Evolutionary conservation across 2,888 invertebrate species (phyloP).

Genomic region (Baronia brevicornis): DNA sequence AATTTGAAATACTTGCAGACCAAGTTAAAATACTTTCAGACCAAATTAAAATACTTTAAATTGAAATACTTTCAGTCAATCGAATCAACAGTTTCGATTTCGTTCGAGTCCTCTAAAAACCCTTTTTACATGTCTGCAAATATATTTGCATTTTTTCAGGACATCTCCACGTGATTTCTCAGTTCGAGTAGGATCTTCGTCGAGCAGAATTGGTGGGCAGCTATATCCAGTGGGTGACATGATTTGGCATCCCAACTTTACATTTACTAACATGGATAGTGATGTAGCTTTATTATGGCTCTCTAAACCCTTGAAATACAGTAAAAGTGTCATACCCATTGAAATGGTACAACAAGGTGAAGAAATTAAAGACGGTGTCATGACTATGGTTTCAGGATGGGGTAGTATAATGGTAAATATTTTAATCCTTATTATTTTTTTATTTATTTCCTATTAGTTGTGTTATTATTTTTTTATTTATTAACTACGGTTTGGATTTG

Average conservation of each 20-base stretch:
- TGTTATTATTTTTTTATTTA: constrained; percentile 1
- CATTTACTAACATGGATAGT: constrained; percentile 58
- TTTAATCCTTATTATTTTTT: too few species aligned
- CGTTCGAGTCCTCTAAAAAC: too few species aligned
- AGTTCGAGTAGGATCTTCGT: constrained; percentile 71
- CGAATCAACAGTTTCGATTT: too few species aligned
- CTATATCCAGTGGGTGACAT: constrained; percentile 59
- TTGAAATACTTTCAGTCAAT: too few species aligned
- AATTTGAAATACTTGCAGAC: too few species aligned
- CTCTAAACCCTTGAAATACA: constrained; percentile 52
- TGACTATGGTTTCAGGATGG: constrained; percentile 50
- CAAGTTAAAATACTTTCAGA: too few species aligned
- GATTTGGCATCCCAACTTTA: constrained; percentile 64
- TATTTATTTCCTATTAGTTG: constrained; percentile 3
- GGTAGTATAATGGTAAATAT: constrained; percentile 38
- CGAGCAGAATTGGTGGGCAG: constrained; percentile 53
- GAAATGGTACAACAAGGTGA: constrained; percentile 42
- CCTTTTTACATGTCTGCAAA: neutral
- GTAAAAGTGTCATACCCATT: constrained; percentile 47
- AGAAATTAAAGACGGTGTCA: constrained; percentile 39
- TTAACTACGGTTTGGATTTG: neutral
- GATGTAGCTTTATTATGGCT: constrained; percentile 75
- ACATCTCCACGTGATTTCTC: constrained; percentile 7
- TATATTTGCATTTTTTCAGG: neutral
- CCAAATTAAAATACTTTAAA: too few species aligned